Evolutionary conservation across 1,140 invertebrate genomes (phyloP), one percentile per base, ranked within the genome.

Genomic region (Gonioctena quinquepunctata): DNA sequence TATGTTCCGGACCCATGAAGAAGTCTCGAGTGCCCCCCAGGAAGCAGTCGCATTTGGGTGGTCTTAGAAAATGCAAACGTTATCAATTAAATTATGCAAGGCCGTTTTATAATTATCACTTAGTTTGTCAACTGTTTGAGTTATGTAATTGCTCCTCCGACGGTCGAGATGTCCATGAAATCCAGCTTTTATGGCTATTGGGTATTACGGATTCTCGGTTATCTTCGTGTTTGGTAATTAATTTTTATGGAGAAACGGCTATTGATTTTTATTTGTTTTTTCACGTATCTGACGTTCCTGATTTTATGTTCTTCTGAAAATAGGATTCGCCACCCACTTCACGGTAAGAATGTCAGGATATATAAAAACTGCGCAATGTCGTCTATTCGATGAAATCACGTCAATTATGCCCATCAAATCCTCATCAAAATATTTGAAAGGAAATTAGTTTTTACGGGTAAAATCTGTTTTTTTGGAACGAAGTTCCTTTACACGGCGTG

Each of bases 21-120:
- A 77, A 75, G 76, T 74, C 76, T 77, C 73, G 72, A 77, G 54
- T 75, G 74, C 73, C 71, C 73, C 76, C 76, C 76, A 77, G 76
- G 73, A 77, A 70, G 71, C 76, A 61, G 67, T 65, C 65, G 59
- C 52, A 63, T 75, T 74, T 77, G 76, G 73, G 76, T 77, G 76
- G 76, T 77, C 76, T 77, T 73, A 73, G 71, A 75, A 72, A 75
- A 70, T 73, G 71, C 71, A 75, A 77, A 77, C 68, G 64, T 76
- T 76, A 74, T 76, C 75, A 76, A 66, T 62, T 66, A 72, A 65
- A 73, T 77, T 77, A 75, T 75, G 71, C 73, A 65, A 67, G 66
- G 68, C 69, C 27, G 64, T 71, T 74, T 72, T 72, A 76, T 76
- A 75, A 72, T 75, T 72, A 75, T 71, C 72, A 74, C 69, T 74